Base-by-base conservation (phyloP, 2,888 invertebrate genomes). In the Villa cingulata region DNA sequence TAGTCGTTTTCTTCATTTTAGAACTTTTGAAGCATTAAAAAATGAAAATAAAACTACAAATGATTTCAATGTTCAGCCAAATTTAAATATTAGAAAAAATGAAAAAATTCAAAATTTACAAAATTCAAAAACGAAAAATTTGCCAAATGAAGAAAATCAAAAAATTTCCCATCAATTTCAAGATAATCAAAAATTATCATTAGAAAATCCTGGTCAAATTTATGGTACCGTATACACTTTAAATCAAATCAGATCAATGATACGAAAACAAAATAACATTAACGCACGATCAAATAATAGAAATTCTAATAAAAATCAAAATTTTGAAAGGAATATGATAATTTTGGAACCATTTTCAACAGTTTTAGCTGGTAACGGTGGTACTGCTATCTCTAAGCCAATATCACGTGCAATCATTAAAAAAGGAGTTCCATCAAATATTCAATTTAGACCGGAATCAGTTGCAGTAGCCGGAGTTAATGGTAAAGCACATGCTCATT, bases 391-490 rank as follows among this genome's bases (percentile, higher is more conserved):
- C 48, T 80, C 85, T 3, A 77, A 76, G 45, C 84, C 85, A 15
- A 62, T 81, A 50, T 80, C 84, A 1, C 72, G 72, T 54, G 83
- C 83, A 10, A 62, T 81, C 27, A 66, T 83, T 16, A 73, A 75
- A 47, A 70, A 72, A 53, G 78, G 80, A 20, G 73, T 73, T 38
- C 70, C 72, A 48, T 80, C 77, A 1, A 75, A 78, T 51, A 76
- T 85, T 41, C 65, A 77, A 18, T 82, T 81, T 59, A 73, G 75
- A 52, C 85, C 85, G 3, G 72, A 75, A 51, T 80, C 83, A 1
- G 74, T 81, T 1, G 85, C 85, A 4, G 73, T 85, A 5, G 83
- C 76, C 3, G 85, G 85, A 7, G 83, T 82, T 32, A 83, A 83
- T 5, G 85, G 85, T 10, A 75, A 80, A 43, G 85, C 85, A 1